Evolutionary conservation across 2,113 vertebrate species (phyloP), one percentile per base, ranked within the genome.

Genomic region (Chauna torquata): DNA sequence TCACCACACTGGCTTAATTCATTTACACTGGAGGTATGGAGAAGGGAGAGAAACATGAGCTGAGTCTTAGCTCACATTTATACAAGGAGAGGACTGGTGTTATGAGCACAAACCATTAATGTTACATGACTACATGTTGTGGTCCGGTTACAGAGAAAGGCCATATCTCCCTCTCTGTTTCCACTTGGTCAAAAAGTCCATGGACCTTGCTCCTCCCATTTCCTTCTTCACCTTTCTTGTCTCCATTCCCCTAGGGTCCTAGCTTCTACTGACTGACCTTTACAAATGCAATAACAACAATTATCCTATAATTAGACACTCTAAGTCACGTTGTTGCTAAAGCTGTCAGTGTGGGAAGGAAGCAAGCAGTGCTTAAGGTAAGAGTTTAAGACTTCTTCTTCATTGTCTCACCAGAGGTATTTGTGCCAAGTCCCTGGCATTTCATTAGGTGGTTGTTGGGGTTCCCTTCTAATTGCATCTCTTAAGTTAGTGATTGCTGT

Each of bases 271-370:
- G 83, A 69, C 94, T 95, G 96, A 96, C 96, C 96, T 97, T 95
- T 78, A 88, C 62, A 93, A 90, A 95, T 27, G 82, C 88, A 96
- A 97, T 92, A 97, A 96, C 93, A 97, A 69, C 92, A 94, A 97
- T 97, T 97, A 97, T 96, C 69, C 93, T 94, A 88, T 97, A 97
- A 97, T 96, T 96, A 96, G 93, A 85, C 57, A 91, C 76, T 96
- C 52, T 18, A 97, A 96, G 94, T 96, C 94, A 96, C 45, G 2
- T 87, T 91, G 96, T 84, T 94, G 83, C 86, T 96, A 91, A 96
- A 94, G 95, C 71, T 89, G 94, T 82, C 84, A 4, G 65, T 94
- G 94, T 85, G 94, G 96, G 84, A 94, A 95, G 96, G 94, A 95
- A 96, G 92, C 36, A n/a, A 90, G 90, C 42, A 77, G 49, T 71